phyloP scores from a whole-genome alignment of 2,888 invertebrate genomes.

The Malthinus flaveolus region DNA sequence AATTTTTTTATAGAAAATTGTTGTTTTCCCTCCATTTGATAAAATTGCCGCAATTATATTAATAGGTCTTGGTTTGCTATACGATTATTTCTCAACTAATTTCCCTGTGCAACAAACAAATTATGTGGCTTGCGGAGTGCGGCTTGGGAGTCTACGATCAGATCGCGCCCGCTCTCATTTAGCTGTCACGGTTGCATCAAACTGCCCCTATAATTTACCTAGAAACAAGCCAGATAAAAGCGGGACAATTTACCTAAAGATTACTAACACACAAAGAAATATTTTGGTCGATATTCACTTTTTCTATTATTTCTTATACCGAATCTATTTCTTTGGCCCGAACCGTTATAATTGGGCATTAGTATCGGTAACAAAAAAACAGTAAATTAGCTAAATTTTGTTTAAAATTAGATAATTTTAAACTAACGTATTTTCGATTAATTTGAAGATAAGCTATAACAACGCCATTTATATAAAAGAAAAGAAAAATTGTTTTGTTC shows the following conservation, averaged over 20 bases:
- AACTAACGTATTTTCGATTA: neutral
- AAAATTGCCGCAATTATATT: conserved; percentile 38
- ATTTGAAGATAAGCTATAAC: too few species aligned
- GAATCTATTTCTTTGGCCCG: conserved; percentile 15
- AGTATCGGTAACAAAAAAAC: conserved; percentile 11
- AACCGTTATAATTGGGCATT: conserved; percentile 22
- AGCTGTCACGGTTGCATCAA: conserved; percentile 52
- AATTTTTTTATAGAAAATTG: conserved; percentile 7
- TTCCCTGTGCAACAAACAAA: conserved; percentile 39
- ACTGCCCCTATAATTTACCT: conserved; percentile 52
- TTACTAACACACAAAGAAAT: conserved; percentile 46
- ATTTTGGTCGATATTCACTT: conserved; percentile 39
- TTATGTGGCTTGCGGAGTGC: conserved; percentile 33
- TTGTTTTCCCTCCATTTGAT: conserved; percentile 26
- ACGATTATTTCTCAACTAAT: conserved; percentile 37
- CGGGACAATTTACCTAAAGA: conserved; percentile 49
- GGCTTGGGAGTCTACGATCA: conserved; percentile 34
- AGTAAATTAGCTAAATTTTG: conserved; percentile 20
- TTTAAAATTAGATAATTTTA: conserved; percentile 29
- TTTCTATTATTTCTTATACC: conserved; percentile 39
- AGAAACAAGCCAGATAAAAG: conserved; percentile 47
- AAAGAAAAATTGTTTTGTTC: too few species aligned
- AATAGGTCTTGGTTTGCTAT: conserved; percentile 26
- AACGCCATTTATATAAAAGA: too few species aligned
- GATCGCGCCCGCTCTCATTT: conserved; percentile 45